These are phyloP conservation scores for Idris sp. DNA, from an alignment of 1,140 invertebrate species.

Conservation along the genomic window DNA sequence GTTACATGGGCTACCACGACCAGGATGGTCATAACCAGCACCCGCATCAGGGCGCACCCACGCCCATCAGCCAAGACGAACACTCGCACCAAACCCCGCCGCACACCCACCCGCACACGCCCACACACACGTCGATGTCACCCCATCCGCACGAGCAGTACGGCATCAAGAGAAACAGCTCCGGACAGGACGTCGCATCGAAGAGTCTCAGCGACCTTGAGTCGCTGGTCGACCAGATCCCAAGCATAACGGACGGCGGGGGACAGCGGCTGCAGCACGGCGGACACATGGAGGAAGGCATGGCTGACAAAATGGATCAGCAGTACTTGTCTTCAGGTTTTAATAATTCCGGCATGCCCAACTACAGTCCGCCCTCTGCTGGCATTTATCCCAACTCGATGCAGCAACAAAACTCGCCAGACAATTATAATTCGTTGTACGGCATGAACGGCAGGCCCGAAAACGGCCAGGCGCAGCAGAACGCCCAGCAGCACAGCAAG, in stretches of 20 bases:
- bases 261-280: conserved; percentile 71
- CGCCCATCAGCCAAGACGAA: conserved; percentile 73
- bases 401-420: conserved; percentile 70
- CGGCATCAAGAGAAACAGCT: conserved; percentile 67
- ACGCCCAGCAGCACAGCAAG: conserved; percentile 75
- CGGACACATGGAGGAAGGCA: conserved; percentile 68
- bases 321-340: conserved; percentile 69
- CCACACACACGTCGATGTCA: conserved; percentile 74
- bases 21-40: conserved; percentile 70
- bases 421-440: conserved; percentile 71
- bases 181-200: conserved; percentile 86
- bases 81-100: conserved; percentile 75
- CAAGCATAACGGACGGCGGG: conserved; percentile 87
- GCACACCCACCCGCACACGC: conserved; percentile 73
- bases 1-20: conserved; percentile 76
- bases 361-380: conserved; percentile 69
- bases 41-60: conserved; percentile 72
- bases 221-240: conserved; percentile 93
- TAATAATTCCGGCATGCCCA: conserved; percentile 64
- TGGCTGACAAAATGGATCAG: conserved; percentile 65
- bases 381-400: conserved; percentile 67
- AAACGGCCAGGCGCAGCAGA: conserved; percentile 64
- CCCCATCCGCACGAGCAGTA: conserved; percentile 76
- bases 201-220: conserved; percentile 93
- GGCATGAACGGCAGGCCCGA: conserved; percentile 67